Conservation (phyloP, 2,113 vertebrate genomes). For the Oncorhynchus kisutch region DNA sequence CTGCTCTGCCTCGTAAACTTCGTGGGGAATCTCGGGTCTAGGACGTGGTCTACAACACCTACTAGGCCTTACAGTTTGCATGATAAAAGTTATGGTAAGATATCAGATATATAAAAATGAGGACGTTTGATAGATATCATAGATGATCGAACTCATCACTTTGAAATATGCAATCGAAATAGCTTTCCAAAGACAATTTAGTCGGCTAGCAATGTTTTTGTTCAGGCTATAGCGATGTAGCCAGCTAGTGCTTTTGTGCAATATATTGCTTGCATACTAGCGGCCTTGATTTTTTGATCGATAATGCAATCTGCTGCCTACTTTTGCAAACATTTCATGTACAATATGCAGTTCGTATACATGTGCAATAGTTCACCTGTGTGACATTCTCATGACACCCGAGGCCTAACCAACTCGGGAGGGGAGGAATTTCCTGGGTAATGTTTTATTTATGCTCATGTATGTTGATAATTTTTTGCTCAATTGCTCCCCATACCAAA, state of each 20-base stretch:
- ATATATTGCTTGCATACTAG: slow-evolving; percentile 48
- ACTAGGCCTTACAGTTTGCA: slow-evolving; percentile 61
- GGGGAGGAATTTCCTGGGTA: background rate
- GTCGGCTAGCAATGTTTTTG: slow-evolving; percentile 41
- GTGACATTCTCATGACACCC: too few species aligned
- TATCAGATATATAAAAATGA: background rate
- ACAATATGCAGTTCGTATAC: background rate
- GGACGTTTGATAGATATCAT: background rate
- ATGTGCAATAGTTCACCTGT: too few species aligned
- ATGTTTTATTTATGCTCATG: too few species aligned
- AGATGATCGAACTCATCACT: background rate
- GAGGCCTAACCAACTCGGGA: too few species aligned
- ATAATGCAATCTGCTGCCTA: background rate
- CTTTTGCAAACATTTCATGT: background rate
- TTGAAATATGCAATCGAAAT: too few species aligned
- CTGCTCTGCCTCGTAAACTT: slow-evolving; percentile 43
- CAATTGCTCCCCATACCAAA: too few species aligned
- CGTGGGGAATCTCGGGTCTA: background rate
- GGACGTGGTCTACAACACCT: slow-evolving; percentile 61
- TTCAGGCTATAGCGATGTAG: too few species aligned
- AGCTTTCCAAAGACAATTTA: background rate
- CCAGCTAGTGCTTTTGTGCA: slow-evolving; percentile 21
- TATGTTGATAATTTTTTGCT: too few species aligned
- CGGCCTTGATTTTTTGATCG: slow-evolving; percentile 17
- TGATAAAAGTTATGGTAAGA: slow-evolving; percentile 54